phyloP scores from a whole-genome alignment of 2,888 invertebrate genomes.

The Rugalucina vietnamica region DNA sequence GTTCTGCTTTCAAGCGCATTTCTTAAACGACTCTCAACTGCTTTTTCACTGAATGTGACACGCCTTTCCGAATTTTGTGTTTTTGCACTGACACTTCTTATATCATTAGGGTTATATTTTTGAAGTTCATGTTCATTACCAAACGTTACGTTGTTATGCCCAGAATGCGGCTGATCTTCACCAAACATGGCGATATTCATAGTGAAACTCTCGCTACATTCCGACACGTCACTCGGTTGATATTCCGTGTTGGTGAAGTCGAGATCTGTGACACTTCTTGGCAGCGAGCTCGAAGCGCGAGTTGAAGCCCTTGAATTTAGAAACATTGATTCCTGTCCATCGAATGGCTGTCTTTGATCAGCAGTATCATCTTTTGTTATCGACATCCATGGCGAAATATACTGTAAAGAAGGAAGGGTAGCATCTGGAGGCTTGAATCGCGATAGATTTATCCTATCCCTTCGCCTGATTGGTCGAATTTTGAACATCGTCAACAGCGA shows the following conservation, averaged over 20 bases:
- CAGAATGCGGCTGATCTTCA: not conserved
- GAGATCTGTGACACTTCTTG: not conserved
- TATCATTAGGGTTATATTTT: no score
- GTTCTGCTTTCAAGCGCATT: not conserved
- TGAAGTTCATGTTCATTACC: no score
- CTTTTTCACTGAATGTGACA: not conserved
- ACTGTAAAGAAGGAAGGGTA: conserved; percentile 46
- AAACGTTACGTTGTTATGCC: not conserved
- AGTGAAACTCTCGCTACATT: not conserved
- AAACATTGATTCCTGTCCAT: not conserved
- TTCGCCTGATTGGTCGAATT: conserved; percentile 40
- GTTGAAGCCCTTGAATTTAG: not conserved
- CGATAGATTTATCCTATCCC: conserved; percentile 23
- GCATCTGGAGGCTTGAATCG: conserved; percentile 52
- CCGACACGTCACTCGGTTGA: not conserved
- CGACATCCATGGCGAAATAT: conserved; percentile 57
- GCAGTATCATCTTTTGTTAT: conserved; percentile 49
- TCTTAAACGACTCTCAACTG: not conserved
- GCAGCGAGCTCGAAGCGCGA: not conserved
- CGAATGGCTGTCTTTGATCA: conserved; percentile 32
- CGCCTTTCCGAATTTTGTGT: not conserved
- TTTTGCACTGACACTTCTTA: not conserved
- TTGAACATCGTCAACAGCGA: conserved; percentile 45
- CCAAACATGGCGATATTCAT: not conserved
- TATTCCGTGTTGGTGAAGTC: not conserved